phyloP scores from a whole-genome alignment of 2,797 vertebrate species.

The Falco biarmicus region DNA sequence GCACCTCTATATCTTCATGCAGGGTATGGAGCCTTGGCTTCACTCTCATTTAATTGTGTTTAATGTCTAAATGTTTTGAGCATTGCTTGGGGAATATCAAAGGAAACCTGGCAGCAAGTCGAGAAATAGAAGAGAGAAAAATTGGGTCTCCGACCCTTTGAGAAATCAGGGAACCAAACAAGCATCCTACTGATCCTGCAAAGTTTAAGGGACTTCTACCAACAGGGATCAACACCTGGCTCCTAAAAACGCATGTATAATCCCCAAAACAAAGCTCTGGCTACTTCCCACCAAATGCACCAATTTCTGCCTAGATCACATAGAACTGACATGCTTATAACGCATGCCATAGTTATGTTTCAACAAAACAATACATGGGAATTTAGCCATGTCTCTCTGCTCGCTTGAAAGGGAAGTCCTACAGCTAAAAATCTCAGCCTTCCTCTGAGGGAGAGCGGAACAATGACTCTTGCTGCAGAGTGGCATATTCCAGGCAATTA shows the following conservation, averaged over 20 bases:
- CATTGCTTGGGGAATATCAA: background rate
- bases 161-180: slow-evolving; percentile 14
- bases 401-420: background rate
- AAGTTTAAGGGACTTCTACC: background rate
- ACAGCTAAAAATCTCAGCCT: slow-evolving; percentile 9
- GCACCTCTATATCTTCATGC: background rate
- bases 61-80: background rate
- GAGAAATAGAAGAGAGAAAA: background rate
- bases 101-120: slow-evolving; percentile 10
- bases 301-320: slow-evolving; percentile 12
- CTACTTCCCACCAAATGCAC: background rate
- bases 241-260: background rate
- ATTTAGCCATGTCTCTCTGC: background rate
- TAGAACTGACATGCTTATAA: background rate
- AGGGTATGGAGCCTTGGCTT: background rate
- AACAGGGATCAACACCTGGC: background rate
- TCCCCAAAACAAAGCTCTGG: slow-evolving; percentile 1
- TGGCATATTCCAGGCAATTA: slow-evolving; percentile 50
- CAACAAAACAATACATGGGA: slow-evolving; percentile 25
- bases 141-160: background rate
- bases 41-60: background rate
- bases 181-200: background rate
- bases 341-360: slow-evolving; percentile 22
- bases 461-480: slow-evolving; percentile 22
- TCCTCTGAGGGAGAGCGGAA: background rate